These are phyloP conservation scores for Campaea margaritaria DNA, from an alignment of 2,888 invertebrate species.

Conservation along the genomic window DNA sequence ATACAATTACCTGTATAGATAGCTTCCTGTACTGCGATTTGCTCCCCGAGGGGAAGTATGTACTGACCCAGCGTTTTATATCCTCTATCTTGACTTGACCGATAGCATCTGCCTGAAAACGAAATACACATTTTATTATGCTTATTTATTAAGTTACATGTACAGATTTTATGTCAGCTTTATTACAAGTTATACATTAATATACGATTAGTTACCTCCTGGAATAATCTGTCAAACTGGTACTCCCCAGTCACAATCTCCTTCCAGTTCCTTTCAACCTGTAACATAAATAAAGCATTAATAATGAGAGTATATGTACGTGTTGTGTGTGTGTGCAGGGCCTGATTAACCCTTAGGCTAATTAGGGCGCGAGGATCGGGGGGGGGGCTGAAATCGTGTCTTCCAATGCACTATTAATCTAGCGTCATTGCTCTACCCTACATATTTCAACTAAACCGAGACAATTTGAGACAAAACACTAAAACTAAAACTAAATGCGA, in stretches of 20 bases:
- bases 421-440: too few relatives aligned
- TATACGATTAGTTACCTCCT: conserved; percentile 82
- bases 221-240: conserved; percentile 90
- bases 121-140: background rate
- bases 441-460: too few relatives aligned
- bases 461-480: too few relatives aligned
- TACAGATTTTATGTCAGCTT: too few relatives aligned
- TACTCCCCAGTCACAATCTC: conserved; percentile 91
- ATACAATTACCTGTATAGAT: conserved; percentile 85
- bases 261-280: conserved; percentile 89
- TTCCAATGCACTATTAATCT: too few relatives aligned
- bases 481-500: too few relatives aligned
- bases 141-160: too few relatives aligned
- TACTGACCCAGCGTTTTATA: conserved; percentile 80
- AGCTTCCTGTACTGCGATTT: conserved; percentile 78
- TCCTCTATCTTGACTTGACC: conserved; percentile 78
- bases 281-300: conserved; percentile 29
- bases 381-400: too few relatives aligned
- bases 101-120: conserved; percentile 79
- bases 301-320: too few relatives aligned
- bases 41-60: conserved; percentile 79
- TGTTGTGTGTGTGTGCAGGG: too few relatives aligned
- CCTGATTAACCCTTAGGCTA: too few relatives aligned
- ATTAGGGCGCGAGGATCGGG: too few relatives aligned
- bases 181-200: background rate